Percentiles rank a stretch among this genome's conserved stretches.
These are phyloP conservation scores for Rhogogaster chlorosoma DNA, from an alignment of 2,888 invertebrate genomes.

Conservation along the genomic window DNA sequence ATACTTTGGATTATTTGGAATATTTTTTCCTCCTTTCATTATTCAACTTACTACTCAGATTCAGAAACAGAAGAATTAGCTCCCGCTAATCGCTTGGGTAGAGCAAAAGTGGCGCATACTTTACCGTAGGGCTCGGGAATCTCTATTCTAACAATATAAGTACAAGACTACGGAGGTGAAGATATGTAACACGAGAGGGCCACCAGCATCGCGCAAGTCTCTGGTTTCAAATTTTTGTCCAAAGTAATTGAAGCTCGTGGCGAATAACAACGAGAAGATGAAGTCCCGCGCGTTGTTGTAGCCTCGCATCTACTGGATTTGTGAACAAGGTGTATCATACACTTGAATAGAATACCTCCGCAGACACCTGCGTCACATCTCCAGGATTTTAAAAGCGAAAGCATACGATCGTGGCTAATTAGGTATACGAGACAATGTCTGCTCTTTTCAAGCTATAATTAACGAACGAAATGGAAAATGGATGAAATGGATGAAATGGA, in stretches of 20 bases:
- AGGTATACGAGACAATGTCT: background rate
- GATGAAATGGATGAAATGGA: background rate
- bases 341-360: background rate
- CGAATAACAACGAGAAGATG: conserved; percentile 54
- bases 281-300: conserved; percentile 48
- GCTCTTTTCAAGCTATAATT: background rate
- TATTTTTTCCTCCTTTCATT: no score
- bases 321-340: background rate
- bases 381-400: background rate
- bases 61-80: background rate
- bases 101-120: conserved; percentile 3
- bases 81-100: background rate
- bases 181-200: conserved; percentile 67
- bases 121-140: conserved; percentile 9
- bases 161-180: conserved; percentile 22
- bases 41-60: no score
- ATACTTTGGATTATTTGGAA: background rate
- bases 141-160: conserved; percentile 28
- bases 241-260: conserved; percentile 67
- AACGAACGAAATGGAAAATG: background rate
- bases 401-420: conserved; percentile 42
- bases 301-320: background rate
- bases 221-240: conserved; percentile 69
- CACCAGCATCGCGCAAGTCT: conserved; percentile 67
- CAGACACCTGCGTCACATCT: background rate